A percentile compares a stretch with the other conserved stretches of the same genome.
phyloP scores from a whole-genome alignment of 2,113 vertebrate genomes.

The Lepus europaeus region DNA sequence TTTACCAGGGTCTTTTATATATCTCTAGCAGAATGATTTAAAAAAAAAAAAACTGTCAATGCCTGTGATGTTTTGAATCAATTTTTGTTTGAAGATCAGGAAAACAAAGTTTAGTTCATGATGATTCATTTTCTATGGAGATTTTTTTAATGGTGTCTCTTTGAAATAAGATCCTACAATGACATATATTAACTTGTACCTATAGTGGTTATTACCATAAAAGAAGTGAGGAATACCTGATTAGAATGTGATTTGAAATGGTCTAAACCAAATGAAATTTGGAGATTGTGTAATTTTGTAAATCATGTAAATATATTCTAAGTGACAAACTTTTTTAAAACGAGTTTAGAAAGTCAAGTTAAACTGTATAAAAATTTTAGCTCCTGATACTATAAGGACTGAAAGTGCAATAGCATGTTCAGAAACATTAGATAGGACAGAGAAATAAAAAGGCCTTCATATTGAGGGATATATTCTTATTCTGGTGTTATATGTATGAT shows the following conservation, averaged over 20 bases:
- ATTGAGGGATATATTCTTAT: background rate
- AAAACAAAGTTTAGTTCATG: conserved; percentile 63
- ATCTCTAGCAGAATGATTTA: conserved; percentile 35
- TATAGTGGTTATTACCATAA: background rate
- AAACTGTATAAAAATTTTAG: background rate
- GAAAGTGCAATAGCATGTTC: background rate
- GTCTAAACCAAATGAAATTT: background rate
- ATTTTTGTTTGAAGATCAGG: conserved; percentile 73
- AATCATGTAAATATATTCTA: background rate
- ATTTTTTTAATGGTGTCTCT: background rate
- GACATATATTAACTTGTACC: background rate
- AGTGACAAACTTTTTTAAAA: background rate
- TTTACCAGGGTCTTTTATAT: conserved; percentile 31
- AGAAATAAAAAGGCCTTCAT: background rate
- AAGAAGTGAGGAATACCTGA: background rate
- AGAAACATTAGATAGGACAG: background rate
- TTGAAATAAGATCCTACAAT: background rate
- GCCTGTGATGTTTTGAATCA: conserved; percentile 72
- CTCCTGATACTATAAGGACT: background rate
- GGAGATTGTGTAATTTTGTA: background rate
- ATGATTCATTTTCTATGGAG: conserved; percentile 67
- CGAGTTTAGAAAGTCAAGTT: conserved; percentile 3
- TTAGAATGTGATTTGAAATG: background rate
- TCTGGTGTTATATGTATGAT: background rate
- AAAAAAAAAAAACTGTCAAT: background rate